Percentiles rank a stretch among this genome's conserved stretches.
Evolutionary conservation across 2,797 vertebrate genomes (phyloP).

Genomic region (Cephalopachus bancanus): DNA sequence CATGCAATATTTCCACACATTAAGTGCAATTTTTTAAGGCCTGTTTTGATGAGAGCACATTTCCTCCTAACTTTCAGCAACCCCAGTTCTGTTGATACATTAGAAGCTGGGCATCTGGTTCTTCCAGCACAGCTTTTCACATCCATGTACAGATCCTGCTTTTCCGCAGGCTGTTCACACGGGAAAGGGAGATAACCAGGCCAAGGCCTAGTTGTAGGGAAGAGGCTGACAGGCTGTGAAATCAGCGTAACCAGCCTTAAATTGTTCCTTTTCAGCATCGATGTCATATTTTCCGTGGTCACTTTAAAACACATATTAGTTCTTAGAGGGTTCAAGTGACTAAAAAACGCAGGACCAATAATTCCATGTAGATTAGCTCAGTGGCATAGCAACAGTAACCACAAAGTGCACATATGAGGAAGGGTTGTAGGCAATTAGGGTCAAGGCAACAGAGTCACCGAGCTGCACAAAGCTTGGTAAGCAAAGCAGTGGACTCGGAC

Average conservation of each 20-base stretch:
- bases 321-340: conserved; percentile 21
- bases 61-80: conserved; percentile 42
- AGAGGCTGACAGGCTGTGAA: not conserved
- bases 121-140: not conserved
- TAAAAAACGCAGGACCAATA: conserved; percentile 1
- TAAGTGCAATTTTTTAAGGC: conserved; percentile 59
- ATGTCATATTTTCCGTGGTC: not conserved
- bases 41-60: conserved; percentile 48
- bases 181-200: not conserved
- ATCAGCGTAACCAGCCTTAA: not conserved
- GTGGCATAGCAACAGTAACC: not conserved
- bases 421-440: not conserved
- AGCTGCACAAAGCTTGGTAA: not conserved
- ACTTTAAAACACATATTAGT: conserved; percentile 54
- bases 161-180: not conserved
- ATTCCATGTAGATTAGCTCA: conserved; percentile 50
- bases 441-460: not conserved
- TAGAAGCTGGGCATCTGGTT: not conserved
- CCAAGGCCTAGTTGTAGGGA: too few relatives aligned
- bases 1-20: conserved; percentile 48
- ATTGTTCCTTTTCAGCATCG: not conserved
- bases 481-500: not conserved
- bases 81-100: not conserved
- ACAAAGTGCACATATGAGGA: not conserved
- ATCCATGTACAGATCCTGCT: not conserved